Evolutionary conservation across 2,888 invertebrate genomes (phyloP).

Genomic region (Minunthozetes semirufus): DNA sequence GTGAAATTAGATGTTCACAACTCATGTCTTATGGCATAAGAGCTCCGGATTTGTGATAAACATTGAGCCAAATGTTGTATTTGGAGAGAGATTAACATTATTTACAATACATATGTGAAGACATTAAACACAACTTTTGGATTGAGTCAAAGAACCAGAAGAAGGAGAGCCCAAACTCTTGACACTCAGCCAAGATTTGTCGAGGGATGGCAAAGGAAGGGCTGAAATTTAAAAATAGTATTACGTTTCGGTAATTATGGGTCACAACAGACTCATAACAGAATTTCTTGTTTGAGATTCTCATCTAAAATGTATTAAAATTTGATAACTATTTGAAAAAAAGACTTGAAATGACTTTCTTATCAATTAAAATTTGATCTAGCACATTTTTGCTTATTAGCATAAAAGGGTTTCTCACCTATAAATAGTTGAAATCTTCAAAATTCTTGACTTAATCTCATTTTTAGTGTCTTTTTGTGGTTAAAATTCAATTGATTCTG

Average conservation of each 20-base stretch:
- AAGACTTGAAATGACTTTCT: no score
- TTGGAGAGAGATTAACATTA: neutral
- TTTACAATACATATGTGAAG: constrained; percentile 8
- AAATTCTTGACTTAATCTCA: no score
- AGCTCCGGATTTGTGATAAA: neutral
- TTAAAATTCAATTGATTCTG: no score
- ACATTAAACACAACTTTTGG: neutral
- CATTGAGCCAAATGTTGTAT: constrained; percentile 1
- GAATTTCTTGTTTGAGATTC: no score
- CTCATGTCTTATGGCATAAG: neutral
- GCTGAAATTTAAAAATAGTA: neutral
- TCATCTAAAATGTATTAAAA: no score
- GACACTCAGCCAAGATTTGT: neutral
- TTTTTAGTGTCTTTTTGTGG: no score
- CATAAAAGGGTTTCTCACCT: no score
- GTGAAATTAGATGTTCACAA: constrained; percentile 1
- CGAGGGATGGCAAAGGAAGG: neutral
- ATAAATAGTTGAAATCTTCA: no score
- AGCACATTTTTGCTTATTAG: no score
- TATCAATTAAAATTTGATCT: no score
- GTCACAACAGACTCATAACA: neutral
- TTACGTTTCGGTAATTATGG: neutral
- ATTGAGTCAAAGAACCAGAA: constrained; percentile 10
- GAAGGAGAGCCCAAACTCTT: neutral
- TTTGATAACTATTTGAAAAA: no score